A percentile compares a stretch with the other conserved stretches of the same genome.
Evolutionary conservation across 2,888 invertebrate genomes (phyloP).

Genomic region (Melinopterus prodromus): DNA sequence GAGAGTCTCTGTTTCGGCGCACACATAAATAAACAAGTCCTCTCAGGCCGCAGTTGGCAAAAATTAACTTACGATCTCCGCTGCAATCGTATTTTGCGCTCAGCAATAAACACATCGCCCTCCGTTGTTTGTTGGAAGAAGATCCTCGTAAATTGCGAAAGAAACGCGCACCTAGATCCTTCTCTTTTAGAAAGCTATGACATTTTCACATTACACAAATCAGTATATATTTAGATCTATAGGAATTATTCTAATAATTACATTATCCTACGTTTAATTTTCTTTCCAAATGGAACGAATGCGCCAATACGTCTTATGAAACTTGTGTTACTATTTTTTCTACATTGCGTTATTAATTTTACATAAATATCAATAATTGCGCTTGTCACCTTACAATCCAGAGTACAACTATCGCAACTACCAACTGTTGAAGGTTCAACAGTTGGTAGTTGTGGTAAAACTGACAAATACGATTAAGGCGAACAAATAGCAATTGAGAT

Average conservation of each 20-base stretch:
- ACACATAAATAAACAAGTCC: neutral
- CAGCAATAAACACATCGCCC: neutral
- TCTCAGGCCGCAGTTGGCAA: neutral
- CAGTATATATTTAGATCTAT: neutral
- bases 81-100: neutral
- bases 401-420: too few relatives aligned
- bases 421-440: too few relatives aligned
- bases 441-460: too few relatives aligned
- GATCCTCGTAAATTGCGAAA: neutral
- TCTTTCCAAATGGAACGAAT: too few relatives aligned
- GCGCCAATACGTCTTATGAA: too few relatives aligned
- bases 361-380: too few relatives aligned
- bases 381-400: too few relatives aligned
- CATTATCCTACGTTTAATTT: too few relatives aligned
- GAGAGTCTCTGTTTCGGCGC: neutral
- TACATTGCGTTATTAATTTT: too few relatives aligned
- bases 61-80: neutral
- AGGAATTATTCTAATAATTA: neutral
- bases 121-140: neutral
- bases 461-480: too few relatives aligned
- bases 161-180: neutral
- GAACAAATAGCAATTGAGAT: too few relatives aligned
- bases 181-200: neutral
- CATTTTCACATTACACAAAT: neutral
- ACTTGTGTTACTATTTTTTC: too few relatives aligned